Base-by-base conservation (phyloP, 2,113 vertebrate species). In the Chloebia gouldiae region DNA sequence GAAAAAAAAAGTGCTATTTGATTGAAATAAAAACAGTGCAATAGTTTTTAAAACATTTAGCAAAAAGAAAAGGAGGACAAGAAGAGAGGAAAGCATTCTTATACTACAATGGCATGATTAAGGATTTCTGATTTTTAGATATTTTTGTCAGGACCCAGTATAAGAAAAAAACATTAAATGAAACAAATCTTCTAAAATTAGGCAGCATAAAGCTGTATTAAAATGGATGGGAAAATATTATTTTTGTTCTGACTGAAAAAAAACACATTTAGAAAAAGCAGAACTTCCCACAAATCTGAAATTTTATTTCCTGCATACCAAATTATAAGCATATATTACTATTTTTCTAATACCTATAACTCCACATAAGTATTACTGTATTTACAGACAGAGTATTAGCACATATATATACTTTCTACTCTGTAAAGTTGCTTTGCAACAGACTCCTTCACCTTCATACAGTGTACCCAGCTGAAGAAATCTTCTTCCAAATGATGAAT, bases 401-500 rank as follows among this genome's bases (percentile, higher is more conserved):
- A 72, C 39, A 81, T 57, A 64, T 44, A 59, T 73, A 54, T 28
- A 28, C 72, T 79, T 93, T 66, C 37, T 76, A 80, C 68, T 95
- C 66, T 45, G 45, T 92, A 47, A 94, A 90, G 66, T 88, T 91
- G 86, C 73, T 92, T 50, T 79, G 80, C 65, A 95, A 79, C 65
- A 66, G 60, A 78, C 53, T 87, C 51, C 33, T 88, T 88, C 56
- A 42, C 49, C 90, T 96, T 79, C 20, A 11, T 71, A 60, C 69
- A 57, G 76, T 11, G 35, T 71, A 70, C 49, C 85, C 56, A 78
- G 76, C 72, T 90, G 72, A 94, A 94, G 57, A 76, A 86, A 88
- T 92, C 80, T 84, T 45, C 68, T 92, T 90, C 61, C 94, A 94
- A 90, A 86, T 81, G 83, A 95, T 90, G 69, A 92, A 65, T 86